Base-by-base conservation (phyloP, 2,888 invertebrate genomes). In the Athalia circularis region DNA sequence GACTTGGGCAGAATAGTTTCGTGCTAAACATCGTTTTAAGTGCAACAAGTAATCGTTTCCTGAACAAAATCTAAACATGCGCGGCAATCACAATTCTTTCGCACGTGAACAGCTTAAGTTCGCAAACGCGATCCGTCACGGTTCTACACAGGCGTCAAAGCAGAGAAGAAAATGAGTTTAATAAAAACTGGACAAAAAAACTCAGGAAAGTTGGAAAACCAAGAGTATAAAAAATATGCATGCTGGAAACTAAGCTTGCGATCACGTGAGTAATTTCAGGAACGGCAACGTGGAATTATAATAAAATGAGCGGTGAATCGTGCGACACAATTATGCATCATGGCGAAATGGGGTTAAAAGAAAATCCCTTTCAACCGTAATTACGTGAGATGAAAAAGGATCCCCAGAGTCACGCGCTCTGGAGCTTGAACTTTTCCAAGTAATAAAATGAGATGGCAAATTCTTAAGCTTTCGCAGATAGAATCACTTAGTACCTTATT, bases 41-140 rank as follows among this genome's bases (percentile, higher is more conserved):
- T 72, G 72, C 72, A 72, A 72, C 72, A 72, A 72, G 72, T 72
- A 72, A 72, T 72, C 59, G 72, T 72, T 72, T 72, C 72, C 72
- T 72, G 72, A 72, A 72, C 59, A 72, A 45, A 72, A 72, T 72
- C 59, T 72, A 59, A 59, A 72, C 72, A 72, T 72, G 72, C 72
- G 57, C 47, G 43, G 72, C 7, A 57, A 72, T 45, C 13, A 45
- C 29, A 7, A 15, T 45, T 59, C 59, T 59, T 72, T 72, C 57
- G 57, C 72, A 59, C 72, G 72, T 72, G 72, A 72, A 72, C 72
- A 43, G 8, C 4, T 47, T 47, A n/a, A 52, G 59, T 13, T 29
- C 13, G 47, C 0, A 59, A 72, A 72, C 72, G 72, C 72, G 72
- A 72, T 72, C 72, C 72, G 57, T 72, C 57, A 72, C 72, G 57